Base-by-base conservation (phyloP, 2,113 vertebrate genomes). In the Mohoua ochrocephala region DNA sequence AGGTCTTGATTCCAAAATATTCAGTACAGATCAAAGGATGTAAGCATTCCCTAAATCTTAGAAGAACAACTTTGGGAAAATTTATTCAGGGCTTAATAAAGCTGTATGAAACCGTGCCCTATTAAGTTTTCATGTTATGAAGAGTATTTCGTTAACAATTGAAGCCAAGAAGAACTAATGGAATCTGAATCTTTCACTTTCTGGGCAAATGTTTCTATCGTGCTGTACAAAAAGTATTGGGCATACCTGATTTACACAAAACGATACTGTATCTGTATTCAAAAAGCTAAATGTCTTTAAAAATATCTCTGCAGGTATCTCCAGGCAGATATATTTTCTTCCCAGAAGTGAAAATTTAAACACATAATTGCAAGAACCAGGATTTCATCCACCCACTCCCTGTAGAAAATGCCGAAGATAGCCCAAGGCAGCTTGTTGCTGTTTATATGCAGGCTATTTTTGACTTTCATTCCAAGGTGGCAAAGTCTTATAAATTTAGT, bases 381-480 rank as follows among this genome's bases (percentile, higher is more conserved):
- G 42, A 44, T 91, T 94, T 93, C 44, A 84, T 91, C 78, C 49
- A 68, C 39, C 49, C 89, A 39, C 73, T 93, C 87, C 60, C 74
- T 56, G 30, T n/a, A 93, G 89, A 93, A 96, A 96, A 91, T 63
- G 64, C 47, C 84, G 84, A 82, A 91, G 84, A 78, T 64, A 93
- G 84, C 77, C 84, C 42, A 59, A 89, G 84, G 84, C 90, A 67
- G 56, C 79, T 82, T 77, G 69, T 89, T 89, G 74, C 89, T 59
- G 47, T 94, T 95, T 95, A 96, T 94, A 82, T 47, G 31, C 53
- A 44, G 49, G 67, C 26, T 94, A 95, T 95, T 96, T 96, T 88
- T 88, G 85, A 31, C 54, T 94, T 26, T 21, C 30, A 27, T 80
- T 85, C 50, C 50, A 94, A 97, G 67, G 68, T 94, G 79, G 30